phyloP scores from a whole-genome alignment of 2,888 invertebrate genomes.

The Pherbina coryleti region DNA sequence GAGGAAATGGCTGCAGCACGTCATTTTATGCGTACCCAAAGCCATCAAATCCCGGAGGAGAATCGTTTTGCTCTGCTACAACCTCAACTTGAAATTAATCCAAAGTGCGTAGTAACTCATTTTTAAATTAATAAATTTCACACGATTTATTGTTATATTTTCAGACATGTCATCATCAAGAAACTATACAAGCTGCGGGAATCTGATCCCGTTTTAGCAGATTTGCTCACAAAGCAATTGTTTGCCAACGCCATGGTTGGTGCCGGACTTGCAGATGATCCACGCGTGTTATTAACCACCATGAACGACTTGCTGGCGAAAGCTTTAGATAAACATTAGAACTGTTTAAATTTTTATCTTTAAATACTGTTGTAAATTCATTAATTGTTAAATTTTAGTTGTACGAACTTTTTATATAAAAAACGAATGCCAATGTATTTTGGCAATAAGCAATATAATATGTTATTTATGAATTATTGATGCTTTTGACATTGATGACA shows the following conservation, averaged over 20 bases:
- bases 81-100: conserved; percentile 94
- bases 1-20: conserved; percentile 97
- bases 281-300: conserved; percentile 84
- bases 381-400: conserved; percentile 12
- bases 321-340: conserved; percentile 82
- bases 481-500: too few relatives aligned
- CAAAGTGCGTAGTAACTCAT: conserved; percentile 75
- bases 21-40: conserved; percentile 92
- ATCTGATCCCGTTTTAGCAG: conserved; percentile 84
- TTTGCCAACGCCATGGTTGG: conserved; percentile 96
- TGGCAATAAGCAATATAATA: too few relatives aligned
- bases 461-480: too few relatives aligned
- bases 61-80: conserved; percentile 87
- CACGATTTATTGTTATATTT: conserved; percentile 52
- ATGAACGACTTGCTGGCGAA: conserved; percentile 89
- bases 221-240: conserved; percentile 88
- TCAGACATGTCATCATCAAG: conserved; percentile 89
- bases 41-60: conserved; percentile 84
- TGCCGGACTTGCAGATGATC: conserved; percentile 93
- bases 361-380: background rate
- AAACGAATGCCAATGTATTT: background rate
- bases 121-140: background rate
- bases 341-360: background rate
- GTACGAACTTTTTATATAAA: background rate
- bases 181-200: conserved; percentile 83